Conservation (phyloP, 2,113 vertebrate species). For the Lucifuga dentata region DNA sequence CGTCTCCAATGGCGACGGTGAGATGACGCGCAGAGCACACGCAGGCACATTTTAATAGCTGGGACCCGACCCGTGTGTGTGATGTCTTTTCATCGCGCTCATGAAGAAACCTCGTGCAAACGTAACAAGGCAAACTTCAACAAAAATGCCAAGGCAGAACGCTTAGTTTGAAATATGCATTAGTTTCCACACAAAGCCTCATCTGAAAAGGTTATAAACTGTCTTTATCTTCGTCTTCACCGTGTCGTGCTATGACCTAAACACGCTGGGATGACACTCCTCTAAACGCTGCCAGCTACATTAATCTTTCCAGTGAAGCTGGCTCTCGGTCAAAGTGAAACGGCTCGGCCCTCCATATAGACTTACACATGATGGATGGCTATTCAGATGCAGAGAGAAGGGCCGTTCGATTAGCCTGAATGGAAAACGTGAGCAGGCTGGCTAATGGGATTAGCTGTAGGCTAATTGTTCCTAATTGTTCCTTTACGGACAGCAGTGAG, state of each 20-base stretch:
- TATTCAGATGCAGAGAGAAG: constrained; percentile 66
- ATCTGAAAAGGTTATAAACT: constrained; percentile 38
- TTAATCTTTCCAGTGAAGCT: constrained; percentile 74
- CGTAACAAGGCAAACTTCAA: background rate
- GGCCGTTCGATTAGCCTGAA: constrained; percentile 72
- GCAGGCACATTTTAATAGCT: background rate
- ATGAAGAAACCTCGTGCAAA: background rate
- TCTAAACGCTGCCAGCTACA: constrained; percentile 63
- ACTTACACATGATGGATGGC: constrained; percentile 76
- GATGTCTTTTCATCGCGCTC: constrained; percentile 15
- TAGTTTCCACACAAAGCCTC: constrained; percentile 5
- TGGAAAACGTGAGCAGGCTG: constrained; percentile 77
- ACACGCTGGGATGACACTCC: constrained; percentile 67
- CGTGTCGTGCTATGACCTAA: constrained; percentile 62
- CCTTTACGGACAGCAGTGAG: constrained; percentile 73
- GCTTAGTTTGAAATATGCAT: constrained; percentile 3
- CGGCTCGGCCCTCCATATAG: constrained; percentile 64
- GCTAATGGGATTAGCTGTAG: constrained; percentile 80
- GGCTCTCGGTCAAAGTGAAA: constrained; percentile 64
- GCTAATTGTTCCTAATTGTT: constrained; percentile 82
- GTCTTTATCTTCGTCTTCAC: constrained; percentile 57
- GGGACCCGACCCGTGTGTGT: background rate
- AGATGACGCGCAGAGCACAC: constrained; percentile 65
- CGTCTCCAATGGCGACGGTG: constrained; percentile 92
- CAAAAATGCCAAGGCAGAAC: constrained; percentile 11